Percentiles rank a stretch among this genome's conserved stretches.
phyloP scores from a whole-genome alignment of 2,888 invertebrate genomes.

The Drosophila flavopinicola region DNA sequence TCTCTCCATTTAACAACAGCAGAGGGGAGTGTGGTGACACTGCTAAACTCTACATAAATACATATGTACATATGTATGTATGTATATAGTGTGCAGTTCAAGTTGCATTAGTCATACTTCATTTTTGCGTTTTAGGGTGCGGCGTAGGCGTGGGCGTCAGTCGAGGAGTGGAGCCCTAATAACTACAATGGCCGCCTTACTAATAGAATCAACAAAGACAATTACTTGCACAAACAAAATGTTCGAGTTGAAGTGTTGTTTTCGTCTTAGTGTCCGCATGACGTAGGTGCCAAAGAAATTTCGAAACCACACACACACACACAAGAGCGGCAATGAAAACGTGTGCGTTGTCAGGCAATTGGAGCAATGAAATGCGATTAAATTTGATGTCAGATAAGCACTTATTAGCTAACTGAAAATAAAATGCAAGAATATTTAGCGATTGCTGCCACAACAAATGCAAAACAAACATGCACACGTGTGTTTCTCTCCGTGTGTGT shows the following conservation, averaged over 20 bases:
- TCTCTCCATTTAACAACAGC: conserved; percentile 3
- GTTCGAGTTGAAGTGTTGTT: conserved; percentile 39
- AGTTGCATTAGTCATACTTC: conserved; percentile 58
- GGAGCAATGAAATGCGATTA: conserved; percentile 51
- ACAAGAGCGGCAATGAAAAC: conserved; percentile 14
- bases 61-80: no score
- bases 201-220: conserved; percentile 73
- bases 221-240: conserved; percentile 66
- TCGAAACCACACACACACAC: conserved; percentile 23
- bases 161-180: conserved; percentile 29
- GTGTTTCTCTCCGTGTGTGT: conserved; percentile 8
- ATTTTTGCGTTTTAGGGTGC: conserved; percentile 21
- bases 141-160: conserved; percentile 32
- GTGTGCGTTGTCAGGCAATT: conserved; percentile 52
- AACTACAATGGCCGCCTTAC: conserved; percentile 38
- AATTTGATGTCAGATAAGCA: conserved; percentile 52
- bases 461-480: conserved; percentile 28
- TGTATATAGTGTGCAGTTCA: no score
- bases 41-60: not conserved
- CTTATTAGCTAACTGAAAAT: conserved; percentile 26
- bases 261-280: conserved; percentile 50
- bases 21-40: not conserved
- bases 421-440: conserved; percentile 42
- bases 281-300: conserved; percentile 65
- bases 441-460: conserved; percentile 31